Conservation (phyloP, 1,140 invertebrate species). For the Lethocerus indicus region DNA sequence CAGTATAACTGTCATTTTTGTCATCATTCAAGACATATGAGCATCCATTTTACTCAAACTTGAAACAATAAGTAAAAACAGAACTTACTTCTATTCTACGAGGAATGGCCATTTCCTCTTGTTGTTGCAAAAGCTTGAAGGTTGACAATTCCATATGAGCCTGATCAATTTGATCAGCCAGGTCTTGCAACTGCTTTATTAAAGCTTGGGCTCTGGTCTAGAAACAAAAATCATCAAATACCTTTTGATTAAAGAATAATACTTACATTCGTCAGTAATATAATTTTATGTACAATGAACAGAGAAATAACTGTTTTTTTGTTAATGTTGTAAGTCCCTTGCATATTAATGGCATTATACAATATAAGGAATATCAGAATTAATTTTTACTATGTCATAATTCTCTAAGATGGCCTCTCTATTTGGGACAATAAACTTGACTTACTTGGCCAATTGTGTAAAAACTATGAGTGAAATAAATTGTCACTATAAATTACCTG, state of each 20-base stretch:
- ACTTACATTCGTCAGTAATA: no score
- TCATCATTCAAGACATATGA: not conserved
- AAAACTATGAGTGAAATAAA: no score
- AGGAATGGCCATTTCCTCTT: constrained; percentile 82
- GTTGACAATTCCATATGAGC: constrained; percentile 77
- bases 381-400: not conserved
- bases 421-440: no score
- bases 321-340: no score
- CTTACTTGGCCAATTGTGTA: no score
- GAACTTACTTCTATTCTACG: constrained; percentile 59
- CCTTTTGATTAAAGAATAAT: not conserved
- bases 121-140: constrained; percentile 75
- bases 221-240: not conserved
- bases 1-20: not conserved
- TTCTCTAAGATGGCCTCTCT: no score
- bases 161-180: constrained; percentile 81
- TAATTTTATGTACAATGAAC: no score
- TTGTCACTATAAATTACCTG: constrained; percentile 34
- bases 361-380: not conserved
- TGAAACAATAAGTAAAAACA: not conserved
- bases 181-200: constrained; percentile 79
- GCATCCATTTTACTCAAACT: not conserved
- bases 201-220: constrained; percentile 63
- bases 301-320: no score
- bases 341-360: not conserved